Evolutionary conservation across 2,797 vertebrate genomes (phyloP).

Genomic region (Pseudochirops corinnae): DNA sequence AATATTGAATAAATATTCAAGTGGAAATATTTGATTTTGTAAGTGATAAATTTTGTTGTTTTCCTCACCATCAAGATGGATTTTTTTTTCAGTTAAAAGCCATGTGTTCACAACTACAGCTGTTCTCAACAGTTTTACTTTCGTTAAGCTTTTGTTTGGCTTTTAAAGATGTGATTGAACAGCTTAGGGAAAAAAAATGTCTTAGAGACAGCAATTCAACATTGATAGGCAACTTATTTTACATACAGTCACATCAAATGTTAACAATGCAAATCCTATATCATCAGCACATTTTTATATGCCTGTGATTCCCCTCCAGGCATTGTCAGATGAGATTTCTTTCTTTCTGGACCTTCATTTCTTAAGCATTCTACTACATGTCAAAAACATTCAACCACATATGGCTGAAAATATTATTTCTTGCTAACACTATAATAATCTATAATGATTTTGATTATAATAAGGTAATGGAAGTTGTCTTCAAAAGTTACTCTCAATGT

Average conservation of each 20-base stretch:
- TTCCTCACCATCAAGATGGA: conserved; percentile 51
- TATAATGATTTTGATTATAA: conserved; percentile 45
- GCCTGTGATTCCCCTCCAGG: conserved; percentile 30
- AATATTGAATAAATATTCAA: no score
- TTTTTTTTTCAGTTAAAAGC: conserved; percentile 46
- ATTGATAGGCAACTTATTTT: conserved; percentile 47
- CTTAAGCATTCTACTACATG: conserved; percentile 35
- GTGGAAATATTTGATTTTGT: conserved; percentile 56
- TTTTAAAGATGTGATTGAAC: conserved; percentile 43
- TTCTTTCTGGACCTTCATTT: background rate
- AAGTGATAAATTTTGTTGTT: conserved; percentile 12
- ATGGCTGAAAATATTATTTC: conserved; percentile 28
- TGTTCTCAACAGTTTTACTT: conserved; percentile 42
- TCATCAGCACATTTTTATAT: conserved; percentile 7
- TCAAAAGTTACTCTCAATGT: conserved; percentile 39
- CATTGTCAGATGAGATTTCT: conserved; percentile 21
- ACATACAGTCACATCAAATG: conserved; percentile 47
- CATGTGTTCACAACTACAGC: conserved; percentile 40
- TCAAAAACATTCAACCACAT: conserved; percentile 55
- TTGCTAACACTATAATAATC: conserved; percentile 47
- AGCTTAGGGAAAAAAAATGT: conserved; percentile 31
- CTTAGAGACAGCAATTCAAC: conserved; percentile 18
- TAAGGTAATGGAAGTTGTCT: conserved; percentile 32
- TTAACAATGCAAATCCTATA: conserved; percentile 41
- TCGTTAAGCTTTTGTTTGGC: conserved; percentile 59